Conservation (phyloP, 2,888 invertebrate genomes). For the Crossocerus cetratus region DNA sequence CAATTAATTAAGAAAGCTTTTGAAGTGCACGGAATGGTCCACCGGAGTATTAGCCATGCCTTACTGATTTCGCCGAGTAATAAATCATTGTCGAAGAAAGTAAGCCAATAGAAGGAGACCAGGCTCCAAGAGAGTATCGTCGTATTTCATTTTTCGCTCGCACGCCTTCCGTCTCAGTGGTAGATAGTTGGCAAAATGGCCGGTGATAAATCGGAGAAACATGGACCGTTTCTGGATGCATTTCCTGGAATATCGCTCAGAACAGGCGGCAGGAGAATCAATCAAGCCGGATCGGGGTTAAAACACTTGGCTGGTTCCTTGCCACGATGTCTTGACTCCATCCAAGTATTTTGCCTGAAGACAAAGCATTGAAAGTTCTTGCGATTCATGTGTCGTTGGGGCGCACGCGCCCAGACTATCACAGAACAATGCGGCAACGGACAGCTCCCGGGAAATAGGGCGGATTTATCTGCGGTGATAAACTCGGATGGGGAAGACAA, state of each 20-base stretch:
- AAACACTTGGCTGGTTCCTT: too few relatives aligned
- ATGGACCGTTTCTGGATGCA: neutral
- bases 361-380: slow-evolving; percentile 22
- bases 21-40: too few relatives aligned
- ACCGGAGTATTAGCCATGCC: too few relatives aligned
- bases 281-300: neutral
- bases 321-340: slow-evolving; percentile 7
- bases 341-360: neutral
- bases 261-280: neutral
- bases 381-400: slow-evolving; percentile 15
- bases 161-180: neutral
- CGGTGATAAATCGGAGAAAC: neutral
- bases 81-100: too few relatives aligned
- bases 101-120: too few relatives aligned
- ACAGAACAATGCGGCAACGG: slow-evolving; percentile 17
- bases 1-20: too few relatives aligned
- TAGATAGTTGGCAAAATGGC: neutral
- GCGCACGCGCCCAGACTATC: neutral
- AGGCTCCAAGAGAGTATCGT: neutral
- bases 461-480: slow-evolving; percentile 46
- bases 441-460: slow-evolving; percentile 22
- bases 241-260: neutral
- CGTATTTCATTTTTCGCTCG: neutral
- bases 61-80: too few relatives aligned
- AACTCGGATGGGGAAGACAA: slow-evolving; percentile 34